Percentiles rank a stretch among this genome's conserved stretches.
phyloP scores from a whole-genome alignment of 2,888 invertebrate genomes.

The Lepetodrilus schrolli region DNA sequence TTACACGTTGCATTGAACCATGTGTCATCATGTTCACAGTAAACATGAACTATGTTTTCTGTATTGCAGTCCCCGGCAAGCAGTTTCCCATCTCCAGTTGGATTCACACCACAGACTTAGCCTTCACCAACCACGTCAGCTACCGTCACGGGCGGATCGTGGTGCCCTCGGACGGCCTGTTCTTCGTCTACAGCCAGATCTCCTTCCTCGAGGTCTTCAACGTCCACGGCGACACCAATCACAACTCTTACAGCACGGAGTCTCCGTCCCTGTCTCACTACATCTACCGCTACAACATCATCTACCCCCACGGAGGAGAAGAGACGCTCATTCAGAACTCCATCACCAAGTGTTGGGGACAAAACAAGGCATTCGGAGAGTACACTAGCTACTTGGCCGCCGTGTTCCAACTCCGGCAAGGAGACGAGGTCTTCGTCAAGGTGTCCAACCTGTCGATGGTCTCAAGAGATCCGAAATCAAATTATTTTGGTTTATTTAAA shows the following conservation, averaged over 20 bases:
- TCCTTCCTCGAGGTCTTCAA: constrained; percentile 63
- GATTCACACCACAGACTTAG: constrained; percentile 62
- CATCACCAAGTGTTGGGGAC: constrained; percentile 66
- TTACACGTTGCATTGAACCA: no score
- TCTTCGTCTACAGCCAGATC: constrained; percentile 67
- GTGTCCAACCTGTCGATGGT: constrained; percentile 66
- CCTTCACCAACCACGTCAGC: constrained; percentile 59
- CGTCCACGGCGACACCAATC: constrained; percentile 34
- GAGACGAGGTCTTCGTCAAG: constrained; percentile 68
- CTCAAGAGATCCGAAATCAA: constrained; percentile 61
- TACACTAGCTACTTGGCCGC: constrained; percentile 70
- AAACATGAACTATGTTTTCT: not conserved
- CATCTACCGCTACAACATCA: constrained; percentile 60
- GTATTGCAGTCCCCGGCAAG: constrained; percentile 57
- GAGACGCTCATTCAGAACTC: constrained; percentile 67
- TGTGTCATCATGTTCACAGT: no score
- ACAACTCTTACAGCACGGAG: constrained; percentile 17
- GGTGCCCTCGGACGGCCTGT: constrained; percentile 62
- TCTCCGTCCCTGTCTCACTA: constrained; percentile 35
- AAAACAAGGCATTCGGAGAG: constrained; percentile 65
- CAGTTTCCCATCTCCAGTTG: constrained; percentile 63
- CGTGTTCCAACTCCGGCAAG: constrained; percentile 64
- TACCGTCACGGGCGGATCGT: constrained; percentile 66
- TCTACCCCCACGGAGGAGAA: constrained; percentile 66
- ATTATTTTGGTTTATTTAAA: constrained; percentile 68